These are phyloP conservation scores for Agelas oroides DNA, from an alignment of 37 sponge, comb jelly and placozoan genomes.

Conservation along the genomic window DNA sequence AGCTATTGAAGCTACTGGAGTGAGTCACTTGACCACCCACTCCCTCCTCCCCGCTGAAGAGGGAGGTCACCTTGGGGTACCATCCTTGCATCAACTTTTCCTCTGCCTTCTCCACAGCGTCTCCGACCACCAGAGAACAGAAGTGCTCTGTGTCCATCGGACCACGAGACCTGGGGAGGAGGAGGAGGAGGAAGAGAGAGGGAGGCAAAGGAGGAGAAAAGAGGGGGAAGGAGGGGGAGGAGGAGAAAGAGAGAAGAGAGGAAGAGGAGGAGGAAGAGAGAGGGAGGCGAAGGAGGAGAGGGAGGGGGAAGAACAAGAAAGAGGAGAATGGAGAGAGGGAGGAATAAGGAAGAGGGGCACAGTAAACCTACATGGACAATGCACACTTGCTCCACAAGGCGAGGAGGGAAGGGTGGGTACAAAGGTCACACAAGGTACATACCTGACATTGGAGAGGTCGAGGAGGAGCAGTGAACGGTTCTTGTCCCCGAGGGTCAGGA, in stretches of 20 bases:
- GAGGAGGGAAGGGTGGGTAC: too few relatives aligned
- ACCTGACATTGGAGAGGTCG: slow-evolving; percentile 77
- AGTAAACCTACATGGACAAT: too few relatives aligned
- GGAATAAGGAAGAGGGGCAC: too few relatives aligned
- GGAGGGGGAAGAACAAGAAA: too few relatives aligned
- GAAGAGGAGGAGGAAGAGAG: too few relatives aligned
- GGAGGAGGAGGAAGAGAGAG: neutral
- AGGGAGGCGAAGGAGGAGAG: too few relatives aligned
- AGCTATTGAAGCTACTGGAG: slow-evolving; percentile 68
- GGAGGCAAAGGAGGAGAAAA: too few relatives aligned
- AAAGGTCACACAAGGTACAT: neutral
- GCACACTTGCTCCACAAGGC: too few relatives aligned
- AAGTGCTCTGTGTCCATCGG: slow-evolving; percentile 87
- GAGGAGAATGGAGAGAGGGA: too few relatives aligned
- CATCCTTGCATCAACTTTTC: slow-evolving; percentile 86
- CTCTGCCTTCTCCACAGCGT: slow-evolving; percentile 82
- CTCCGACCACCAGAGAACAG: slow-evolving; percentile 73
- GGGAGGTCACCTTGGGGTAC: slow-evolving; percentile 82
- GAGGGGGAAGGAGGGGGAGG: neutral
- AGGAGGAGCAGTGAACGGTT: slow-evolving; percentile 58
- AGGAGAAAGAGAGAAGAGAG: neutral
- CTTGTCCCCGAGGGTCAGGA: slow-evolving; percentile 83
- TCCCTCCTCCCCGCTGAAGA: slow-evolving; percentile 84
- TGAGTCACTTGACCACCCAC: slow-evolving; percentile 25
- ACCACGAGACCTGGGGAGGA: slow-evolving; percentile 60